These are phyloP conservation scores for Cyanistes caeruleus DNA, from an alignment of 2,113 vertebrate genomes.

Conservation along the genomic window DNA sequence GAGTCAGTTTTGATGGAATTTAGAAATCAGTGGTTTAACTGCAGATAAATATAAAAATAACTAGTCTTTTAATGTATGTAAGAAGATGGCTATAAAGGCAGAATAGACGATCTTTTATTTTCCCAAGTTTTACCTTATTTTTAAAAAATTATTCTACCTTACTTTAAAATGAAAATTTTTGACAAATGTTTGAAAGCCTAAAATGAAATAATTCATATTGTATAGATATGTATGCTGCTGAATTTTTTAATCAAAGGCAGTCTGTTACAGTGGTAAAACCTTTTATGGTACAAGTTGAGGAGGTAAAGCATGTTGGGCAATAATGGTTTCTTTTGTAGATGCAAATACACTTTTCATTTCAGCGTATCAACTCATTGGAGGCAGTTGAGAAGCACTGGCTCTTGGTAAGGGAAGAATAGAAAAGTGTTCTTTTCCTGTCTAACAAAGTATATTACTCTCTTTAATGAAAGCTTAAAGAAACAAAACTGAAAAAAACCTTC, in stretches of 20 bases:
- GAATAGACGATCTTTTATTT: not conserved
- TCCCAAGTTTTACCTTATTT: not conserved
- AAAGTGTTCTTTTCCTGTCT: not conserved
- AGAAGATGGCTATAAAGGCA: not conserved
- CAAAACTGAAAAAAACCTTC: not conserved
- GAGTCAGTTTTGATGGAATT: not conserved
- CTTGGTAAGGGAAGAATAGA: not conserved
- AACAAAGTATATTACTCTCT: not conserved
- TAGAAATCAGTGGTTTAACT: not conserved
- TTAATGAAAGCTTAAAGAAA: not conserved
- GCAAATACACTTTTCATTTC: not conserved
- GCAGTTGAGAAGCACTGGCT: not conserved
- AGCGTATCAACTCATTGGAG: not conserved
- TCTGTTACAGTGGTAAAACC: not conserved
- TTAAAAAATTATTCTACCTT: not conserved
- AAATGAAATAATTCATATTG: not conserved
- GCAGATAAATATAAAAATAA: not conserved
- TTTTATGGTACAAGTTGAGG: not conserved
- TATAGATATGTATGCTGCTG: not conserved
- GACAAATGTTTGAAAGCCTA: not conserved
- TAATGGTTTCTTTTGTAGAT: not conserved
- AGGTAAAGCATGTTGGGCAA: not conserved
- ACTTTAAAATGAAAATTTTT: not conserved
- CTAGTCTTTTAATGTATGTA: not conserved
- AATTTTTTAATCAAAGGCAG: not conserved